Evolutionary conservation across 2,888 invertebrate genomes (phyloP).

Genomic region (Heliconius ethilla): DNA sequence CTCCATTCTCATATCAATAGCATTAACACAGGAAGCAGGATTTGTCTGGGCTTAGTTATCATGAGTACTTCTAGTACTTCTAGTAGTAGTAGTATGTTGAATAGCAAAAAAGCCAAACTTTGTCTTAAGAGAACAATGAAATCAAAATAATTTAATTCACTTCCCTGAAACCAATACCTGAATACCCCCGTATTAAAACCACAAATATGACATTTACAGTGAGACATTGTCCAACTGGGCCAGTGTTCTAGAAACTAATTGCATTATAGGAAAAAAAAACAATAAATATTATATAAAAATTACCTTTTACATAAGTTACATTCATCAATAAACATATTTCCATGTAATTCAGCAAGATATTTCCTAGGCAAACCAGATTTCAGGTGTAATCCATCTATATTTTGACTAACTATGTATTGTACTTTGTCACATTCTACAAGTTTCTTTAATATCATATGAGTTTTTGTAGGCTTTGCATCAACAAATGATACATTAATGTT

Average conservation of each 20-base stretch:
- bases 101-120: background rate
- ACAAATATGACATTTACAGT: background rate
- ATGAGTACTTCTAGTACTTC: background rate
- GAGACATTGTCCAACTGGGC: background rate
- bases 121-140: too few relatives aligned
- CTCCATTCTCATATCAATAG: background rate
- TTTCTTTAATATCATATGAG: slow-evolving; percentile 95
- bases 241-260: too few relatives aligned
- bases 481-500: slow-evolving; percentile 92
- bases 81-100: too few relatives aligned
- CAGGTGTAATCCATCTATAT: slow-evolving; percentile 98
- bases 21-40: background rate
- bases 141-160: too few relatives aligned
- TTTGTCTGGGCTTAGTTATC: background rate
- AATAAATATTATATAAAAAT: slow-evolving; percentile 25
- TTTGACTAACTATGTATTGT: slow-evolving; percentile 96
- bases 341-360: slow-evolving; percentile 95
- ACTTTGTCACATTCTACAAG: slow-evolving; percentile 86
- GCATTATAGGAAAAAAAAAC: background rate
- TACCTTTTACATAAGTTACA: slow-evolving; percentile 94
- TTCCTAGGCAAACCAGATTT: slow-evolving; percentile 92
- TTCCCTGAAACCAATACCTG: too few relatives aligned
- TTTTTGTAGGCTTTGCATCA: slow-evolving; percentile 94
- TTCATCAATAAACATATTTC: slow-evolving; percentile 98
- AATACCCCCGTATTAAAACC: too few relatives aligned